Evolutionary conservation across 2,113 vertebrate genomes (phyloP), one percentile per base, ranked within the genome.

Genomic region (Holacanthus passer): DNA sequence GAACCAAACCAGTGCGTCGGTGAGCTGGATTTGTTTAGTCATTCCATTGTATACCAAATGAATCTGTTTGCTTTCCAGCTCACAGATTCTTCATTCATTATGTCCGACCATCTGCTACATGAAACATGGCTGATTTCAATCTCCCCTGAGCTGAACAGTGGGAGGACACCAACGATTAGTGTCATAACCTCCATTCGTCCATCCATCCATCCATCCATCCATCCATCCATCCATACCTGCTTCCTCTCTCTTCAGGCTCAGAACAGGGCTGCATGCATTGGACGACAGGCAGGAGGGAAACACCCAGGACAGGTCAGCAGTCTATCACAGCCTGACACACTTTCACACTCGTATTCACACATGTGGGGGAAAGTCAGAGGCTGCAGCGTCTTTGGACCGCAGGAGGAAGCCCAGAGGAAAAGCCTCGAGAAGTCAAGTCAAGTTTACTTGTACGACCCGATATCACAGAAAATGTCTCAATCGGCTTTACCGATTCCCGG

Each of bases 61-160:
- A 87, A 79, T 85, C 66, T 59, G 89, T 90, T 90, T 91, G 82
- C 78, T 89, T 86, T 92, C 53, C 85, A 82, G 84, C 84, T 85
- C 77, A 77, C 73, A 81, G 80, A 79, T 19, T 87, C 76, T 78
- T 83, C 82, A 79, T 72, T 86, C 85, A 90, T 87, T 82, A 83
- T 71, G 73, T 80, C 74, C 2, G 50, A 79, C 87, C 86, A 91
- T 92, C 89, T 93, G 89, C 81, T 80, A 69, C 59, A 74, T 47
- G 52, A 82, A 89, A 87, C 71, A 66, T 55, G 66, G 63, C 70
- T 71, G 83, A 85, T 89, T 91, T 82, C 76, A 81, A 62, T 86
- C 75, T 77, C 71, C 60, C 22, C 48, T n/a, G n/a, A 43, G 68
- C 60, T 63, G 32, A 73, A 43, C 55, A 79, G 72, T 70, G 58